Conservation (phyloP, 2,797 vertebrate species). For the Allobates femoralis region DNA sequence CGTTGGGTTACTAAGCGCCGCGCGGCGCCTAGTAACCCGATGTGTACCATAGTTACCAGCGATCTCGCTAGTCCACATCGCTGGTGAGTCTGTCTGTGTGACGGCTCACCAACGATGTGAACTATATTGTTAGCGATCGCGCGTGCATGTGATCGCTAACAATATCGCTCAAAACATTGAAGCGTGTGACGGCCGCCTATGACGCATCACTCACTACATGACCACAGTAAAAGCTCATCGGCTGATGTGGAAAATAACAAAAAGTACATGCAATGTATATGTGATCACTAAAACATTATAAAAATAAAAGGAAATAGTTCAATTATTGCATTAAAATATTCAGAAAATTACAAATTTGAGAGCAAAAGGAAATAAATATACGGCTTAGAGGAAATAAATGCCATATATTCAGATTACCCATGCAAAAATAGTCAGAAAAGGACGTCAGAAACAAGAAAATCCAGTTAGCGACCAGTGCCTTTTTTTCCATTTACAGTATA, state of each 20-base stretch:
- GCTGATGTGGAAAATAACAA: not conserved
- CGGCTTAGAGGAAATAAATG: not conserved
- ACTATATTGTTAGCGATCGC: too few relatives aligned
- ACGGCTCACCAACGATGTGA: too few relatives aligned
- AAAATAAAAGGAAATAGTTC: not conserved
- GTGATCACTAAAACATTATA: not conserved
- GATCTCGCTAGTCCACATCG: too few relatives aligned
- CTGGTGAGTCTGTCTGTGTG: too few relatives aligned
- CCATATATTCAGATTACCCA: slow-evolving; percentile 8
- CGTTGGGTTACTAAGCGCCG: too few relatives aligned
- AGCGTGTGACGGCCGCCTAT: too few relatives aligned
- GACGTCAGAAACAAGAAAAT: slow-evolving; percentile 1
- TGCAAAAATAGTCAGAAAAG: not conserved
- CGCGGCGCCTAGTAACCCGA: too few relatives aligned
- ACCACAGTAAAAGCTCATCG: not conserved
- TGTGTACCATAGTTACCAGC: too few relatives aligned
- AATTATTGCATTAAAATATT: not conserved
- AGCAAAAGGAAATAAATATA: not conserved
- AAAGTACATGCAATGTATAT: not conserved
- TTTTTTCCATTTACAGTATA: not conserved
- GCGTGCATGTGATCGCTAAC: too few relatives aligned
- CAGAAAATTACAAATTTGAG: not conserved
- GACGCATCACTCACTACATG: not conserved
- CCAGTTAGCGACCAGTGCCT: not conserved
- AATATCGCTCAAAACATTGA: too few relatives aligned